These are phyloP conservation scores for Timandra comae DNA, from an alignment of 2,888 invertebrate genomes.

Conservation along the genomic window DNA sequence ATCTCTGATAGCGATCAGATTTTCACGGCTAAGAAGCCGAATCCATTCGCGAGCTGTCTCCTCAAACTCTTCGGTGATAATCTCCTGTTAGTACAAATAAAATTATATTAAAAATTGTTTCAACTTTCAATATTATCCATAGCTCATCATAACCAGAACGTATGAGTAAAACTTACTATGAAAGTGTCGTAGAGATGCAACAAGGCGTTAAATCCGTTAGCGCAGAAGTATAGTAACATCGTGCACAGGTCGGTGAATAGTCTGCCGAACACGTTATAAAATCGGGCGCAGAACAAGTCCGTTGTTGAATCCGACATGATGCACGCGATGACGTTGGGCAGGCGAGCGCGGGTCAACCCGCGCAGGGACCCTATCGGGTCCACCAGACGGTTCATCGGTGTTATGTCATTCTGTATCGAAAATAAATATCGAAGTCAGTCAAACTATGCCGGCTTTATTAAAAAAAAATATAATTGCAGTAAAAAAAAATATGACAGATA, in stretches of 20 bases:
- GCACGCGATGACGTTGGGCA: constrained; percentile 40
- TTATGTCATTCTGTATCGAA: no score
- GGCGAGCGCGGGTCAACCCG: constrained; percentile 32
- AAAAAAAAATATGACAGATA: neutral
- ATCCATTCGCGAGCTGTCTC: constrained; percentile 10
- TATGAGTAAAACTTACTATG: constrained; percentile 31
- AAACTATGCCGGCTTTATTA: constrained; percentile 23
- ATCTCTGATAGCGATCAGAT: constrained; percentile 2
- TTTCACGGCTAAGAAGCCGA: constrained; percentile 11
- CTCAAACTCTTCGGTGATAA: constrained; percentile 5
- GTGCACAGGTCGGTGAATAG: constrained; percentile 47
- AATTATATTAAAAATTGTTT: constrained; percentile 9
- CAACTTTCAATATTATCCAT: neutral
- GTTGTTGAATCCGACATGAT: constrained; percentile 32
- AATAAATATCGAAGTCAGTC: no score
- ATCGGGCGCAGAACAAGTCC: constrained; percentile 33
- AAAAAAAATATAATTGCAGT: neutral
- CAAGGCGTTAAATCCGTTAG: constrained; percentile 34
- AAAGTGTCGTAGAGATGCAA: constrained; percentile 29
- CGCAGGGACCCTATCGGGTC: constrained; percentile 35
- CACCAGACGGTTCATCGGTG: constrained; percentile 29
- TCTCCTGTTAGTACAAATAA: constrained; percentile 4
- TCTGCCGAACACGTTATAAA: constrained; percentile 39
- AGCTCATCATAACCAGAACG: no score
- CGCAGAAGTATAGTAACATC: constrained; percentile 35